Conservation (phyloP, 2,888 invertebrate species). For the Apamea epomidion region DNA sequence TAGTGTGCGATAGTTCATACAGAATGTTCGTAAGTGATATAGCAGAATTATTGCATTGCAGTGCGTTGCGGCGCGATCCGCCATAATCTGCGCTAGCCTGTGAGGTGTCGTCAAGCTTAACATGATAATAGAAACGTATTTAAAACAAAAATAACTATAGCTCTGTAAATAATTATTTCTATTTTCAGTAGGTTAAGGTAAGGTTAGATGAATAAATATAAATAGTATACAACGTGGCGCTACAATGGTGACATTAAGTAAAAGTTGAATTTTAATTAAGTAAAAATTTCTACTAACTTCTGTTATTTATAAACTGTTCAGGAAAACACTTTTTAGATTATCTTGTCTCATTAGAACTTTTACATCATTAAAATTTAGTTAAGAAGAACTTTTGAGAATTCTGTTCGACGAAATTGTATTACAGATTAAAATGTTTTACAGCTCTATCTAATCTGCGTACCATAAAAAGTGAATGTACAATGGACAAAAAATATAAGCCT, state of each 20-base stretch:
- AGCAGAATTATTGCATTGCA: not conserved
- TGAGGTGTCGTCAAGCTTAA: not conserved
- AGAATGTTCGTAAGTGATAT: not conserved
- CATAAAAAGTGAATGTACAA: not conserved
- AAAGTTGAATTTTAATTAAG: constrained; percentile 22
- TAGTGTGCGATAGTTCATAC: not conserved
- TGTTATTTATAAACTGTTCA: not conserved
- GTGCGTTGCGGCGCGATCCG: not conserved
- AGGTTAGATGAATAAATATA: not conserved
- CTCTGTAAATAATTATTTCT: constrained; percentile 22
- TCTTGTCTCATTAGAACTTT: constrained; percentile 7
- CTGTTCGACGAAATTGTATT: not conserved
- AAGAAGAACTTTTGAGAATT: not conserved
- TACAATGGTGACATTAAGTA: no score
- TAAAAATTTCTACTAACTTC: constrained; percentile 10
- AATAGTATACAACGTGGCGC: no score
- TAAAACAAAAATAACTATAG: not conserved
- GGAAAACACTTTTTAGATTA: constrained; percentile 18
- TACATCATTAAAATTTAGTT: constrained; percentile 9
- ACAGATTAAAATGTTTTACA: not conserved
- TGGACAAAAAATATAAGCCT: no score
- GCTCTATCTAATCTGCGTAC: not conserved
- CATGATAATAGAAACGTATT: not conserved
- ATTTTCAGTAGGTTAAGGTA: constrained; percentile 3
- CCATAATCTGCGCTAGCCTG: not conserved